Evolutionary conservation across 2,113 vertebrate genomes (phyloP).

Genomic region (Hyaena hyaena): DNA sequence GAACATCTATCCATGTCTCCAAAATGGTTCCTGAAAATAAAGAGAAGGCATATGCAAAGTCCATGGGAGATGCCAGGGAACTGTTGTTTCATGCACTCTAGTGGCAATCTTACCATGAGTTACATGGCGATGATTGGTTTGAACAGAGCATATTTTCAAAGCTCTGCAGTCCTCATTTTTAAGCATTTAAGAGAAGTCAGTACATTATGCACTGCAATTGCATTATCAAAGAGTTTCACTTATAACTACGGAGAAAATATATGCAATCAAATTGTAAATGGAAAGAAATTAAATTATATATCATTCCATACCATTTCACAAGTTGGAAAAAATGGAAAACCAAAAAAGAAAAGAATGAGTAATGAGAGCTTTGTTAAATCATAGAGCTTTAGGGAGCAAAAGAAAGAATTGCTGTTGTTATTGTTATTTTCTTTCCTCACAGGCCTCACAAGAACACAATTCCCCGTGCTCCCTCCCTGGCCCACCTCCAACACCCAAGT

Average conservation of each 20-base stretch:
- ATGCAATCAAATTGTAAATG: constrained; percentile 2
- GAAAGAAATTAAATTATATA: neutral
- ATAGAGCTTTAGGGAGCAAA: neutral
- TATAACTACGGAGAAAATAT: constrained; percentile 3
- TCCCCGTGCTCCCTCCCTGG: neutral
- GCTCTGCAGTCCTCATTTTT: neutral
- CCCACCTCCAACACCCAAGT: neutral
- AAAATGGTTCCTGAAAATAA: neutral
- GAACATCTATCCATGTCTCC: neutral
- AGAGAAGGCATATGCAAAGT: neutral
- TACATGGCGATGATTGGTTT: neutral
- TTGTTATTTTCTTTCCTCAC: neutral
- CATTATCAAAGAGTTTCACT: neutral
- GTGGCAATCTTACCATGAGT: neutral
- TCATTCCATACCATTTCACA: neutral
- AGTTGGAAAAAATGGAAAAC: neutral
- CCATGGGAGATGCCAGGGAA: neutral
- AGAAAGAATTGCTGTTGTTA: neutral
- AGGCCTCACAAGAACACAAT: neutral
- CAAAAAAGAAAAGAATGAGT: neutral
- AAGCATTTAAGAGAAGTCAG: constrained; percentile 6
- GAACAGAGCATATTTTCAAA: neutral
- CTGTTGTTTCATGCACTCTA: neutral
- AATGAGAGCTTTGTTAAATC: neutral
- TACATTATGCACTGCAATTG: neutral